Conservation (phyloP, 2,113 vertebrate species). For the Calonectris borealis region DNA sequence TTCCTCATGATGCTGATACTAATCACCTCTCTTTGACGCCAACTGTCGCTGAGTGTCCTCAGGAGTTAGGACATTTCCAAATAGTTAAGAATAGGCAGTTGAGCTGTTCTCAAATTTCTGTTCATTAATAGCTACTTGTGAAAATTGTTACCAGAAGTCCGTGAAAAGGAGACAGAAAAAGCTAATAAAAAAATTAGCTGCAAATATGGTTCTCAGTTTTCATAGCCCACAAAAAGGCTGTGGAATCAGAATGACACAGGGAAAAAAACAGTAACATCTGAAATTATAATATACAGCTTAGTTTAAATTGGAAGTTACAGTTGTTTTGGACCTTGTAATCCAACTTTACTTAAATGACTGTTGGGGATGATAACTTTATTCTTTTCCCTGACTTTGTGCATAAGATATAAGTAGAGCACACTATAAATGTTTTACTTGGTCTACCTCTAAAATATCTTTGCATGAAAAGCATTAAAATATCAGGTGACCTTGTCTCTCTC, state of each 20-base stretch:
- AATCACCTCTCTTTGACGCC: neutral
- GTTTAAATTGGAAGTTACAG: neutral
- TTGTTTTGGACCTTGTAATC: neutral
- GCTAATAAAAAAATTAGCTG: neutral
- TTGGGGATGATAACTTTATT: neutral
- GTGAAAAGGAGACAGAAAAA: neutral
- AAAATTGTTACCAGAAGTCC: neutral
- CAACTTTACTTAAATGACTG: neutral
- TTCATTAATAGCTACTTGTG: neutral
- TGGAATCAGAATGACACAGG: neutral
- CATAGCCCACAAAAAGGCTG: neutral
- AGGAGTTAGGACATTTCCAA: neutral
- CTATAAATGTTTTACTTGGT: neutral
- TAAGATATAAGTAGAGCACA: neutral
- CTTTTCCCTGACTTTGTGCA: neutral
- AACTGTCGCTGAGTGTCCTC: neutral
- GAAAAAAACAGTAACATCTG: neutral
- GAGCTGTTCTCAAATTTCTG: neutral
- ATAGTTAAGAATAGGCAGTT: neutral
- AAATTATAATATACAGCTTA: neutral
- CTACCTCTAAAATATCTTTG: neutral
- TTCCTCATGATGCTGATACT: neutral
- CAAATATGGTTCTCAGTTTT: neutral
- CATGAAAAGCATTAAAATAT: neutral
- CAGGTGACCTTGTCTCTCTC: neutral